A percentile compares a stretch with the other conserved stretches of the same genome.
Conservation (phyloP, 2,113 vertebrate genomes). For the Zosterops japonicus region DNA sequence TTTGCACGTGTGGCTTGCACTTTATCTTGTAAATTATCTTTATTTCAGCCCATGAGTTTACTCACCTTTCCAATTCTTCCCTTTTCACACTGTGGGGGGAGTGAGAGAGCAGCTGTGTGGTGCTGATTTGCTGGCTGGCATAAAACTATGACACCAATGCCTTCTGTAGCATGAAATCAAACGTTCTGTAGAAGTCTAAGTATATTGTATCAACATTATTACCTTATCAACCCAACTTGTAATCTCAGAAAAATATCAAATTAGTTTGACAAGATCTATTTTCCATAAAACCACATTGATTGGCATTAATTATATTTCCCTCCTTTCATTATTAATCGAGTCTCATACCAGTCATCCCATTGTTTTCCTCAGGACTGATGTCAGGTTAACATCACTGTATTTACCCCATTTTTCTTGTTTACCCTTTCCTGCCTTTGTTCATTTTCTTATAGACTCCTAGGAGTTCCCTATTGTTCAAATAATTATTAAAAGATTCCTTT, state of each 20-base stretch:
- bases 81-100: background rate
- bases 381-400: conserved; percentile 18
- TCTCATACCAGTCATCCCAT: conserved; percentile 21
- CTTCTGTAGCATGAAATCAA: conserved; percentile 13
- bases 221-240: conserved; percentile 38
- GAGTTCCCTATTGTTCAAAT: background rate
- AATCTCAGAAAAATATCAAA: conserved; percentile 67
- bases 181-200: background rate
- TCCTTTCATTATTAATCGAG: conserved; percentile 42
- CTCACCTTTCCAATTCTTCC: background rate
- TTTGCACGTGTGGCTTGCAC: rapidly evolving
- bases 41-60: background rate
- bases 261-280: conserved; percentile 66
- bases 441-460: background rate
- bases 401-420: conserved; percentile 42
- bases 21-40: background rate
- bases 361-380: conserved; percentile 48
- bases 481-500: background rate
- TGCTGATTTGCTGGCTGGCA: background rate
- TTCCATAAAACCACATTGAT: conserved; percentile 52
- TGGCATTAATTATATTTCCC: conserved; percentile 56
- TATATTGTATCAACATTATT: conserved; percentile 40
- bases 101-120: background rate
- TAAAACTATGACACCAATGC: background rate
- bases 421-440: background rate